Percentiles rank a stretch among this genome's conserved stretches.
Conservation (phyloP, 1,140 invertebrate genomes). For the Coenobita brevimanus region DNA sequence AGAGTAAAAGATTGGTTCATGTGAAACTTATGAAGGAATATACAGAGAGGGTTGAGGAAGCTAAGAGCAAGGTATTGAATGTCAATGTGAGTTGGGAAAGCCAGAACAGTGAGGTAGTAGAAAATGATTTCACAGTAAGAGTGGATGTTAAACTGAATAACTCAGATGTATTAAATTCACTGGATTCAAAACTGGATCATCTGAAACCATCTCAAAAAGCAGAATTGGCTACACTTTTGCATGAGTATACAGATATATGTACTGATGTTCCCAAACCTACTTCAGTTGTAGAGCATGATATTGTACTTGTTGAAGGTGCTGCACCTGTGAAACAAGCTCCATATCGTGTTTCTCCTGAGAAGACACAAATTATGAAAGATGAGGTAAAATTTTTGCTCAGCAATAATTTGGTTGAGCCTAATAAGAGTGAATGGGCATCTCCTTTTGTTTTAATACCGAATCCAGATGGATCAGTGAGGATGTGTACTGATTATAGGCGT, state of each 20-base stretch:
- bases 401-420: too few relatives aligned
- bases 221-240: not conserved
- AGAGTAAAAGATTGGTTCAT: not conserved
- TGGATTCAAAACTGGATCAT: too few relatives aligned
- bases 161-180: slow-evolving; percentile 12
- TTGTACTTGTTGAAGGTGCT: not conserved
- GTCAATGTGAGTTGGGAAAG: not conserved
- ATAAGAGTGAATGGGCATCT: slow-evolving; percentile 16
- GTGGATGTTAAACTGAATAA: not conserved
- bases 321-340: not conserved
- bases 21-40: not conserved
- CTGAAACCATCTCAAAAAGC: not conserved
- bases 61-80: too few relatives aligned
- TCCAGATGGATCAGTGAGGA: not conserved
- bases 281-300: not conserved
- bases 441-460: slow-evolving; percentile 1
- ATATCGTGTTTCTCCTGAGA: too few relatives aligned
- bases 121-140: not conserved
- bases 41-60: not conserved
- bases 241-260: slow-evolving; percentile 4
- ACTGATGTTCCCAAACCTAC: not conserved
- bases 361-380: slow-evolving; percentile 1
- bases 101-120: not conserved
- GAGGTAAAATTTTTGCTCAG: not conserved
- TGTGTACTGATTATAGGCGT: slow-evolving; percentile 1